Evolutionary conservation across 2,113 vertebrate species (phyloP), one percentile per base, ranked within the genome.

Genomic region (Neofelis nebulosa): DNA sequence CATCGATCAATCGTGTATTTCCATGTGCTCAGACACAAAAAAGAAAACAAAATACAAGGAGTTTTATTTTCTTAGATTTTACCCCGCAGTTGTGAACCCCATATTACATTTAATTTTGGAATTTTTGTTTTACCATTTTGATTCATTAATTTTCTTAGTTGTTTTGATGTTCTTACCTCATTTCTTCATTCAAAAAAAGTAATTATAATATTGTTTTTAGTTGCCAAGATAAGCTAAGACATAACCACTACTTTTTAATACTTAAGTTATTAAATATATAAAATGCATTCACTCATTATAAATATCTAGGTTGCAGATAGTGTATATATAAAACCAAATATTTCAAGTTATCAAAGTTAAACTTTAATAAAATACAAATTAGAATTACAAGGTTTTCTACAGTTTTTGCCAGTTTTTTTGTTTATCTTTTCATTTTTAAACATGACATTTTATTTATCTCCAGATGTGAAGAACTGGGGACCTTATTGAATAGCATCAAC

Each of bases 61-160:
- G 12, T 55, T 92, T 86, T 87, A 69, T 89, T 95, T 93, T 82
- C 84, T 95, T 86, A 68, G 80, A 73, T 66, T 82, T 95, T 63
- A 31, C 18, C 21, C n/a, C 76, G 63, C 14, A 65, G 65, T 63
- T 85, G 38, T 31, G 89, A 95, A 61, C 27, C 41, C n/a, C 31
- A 21, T 61, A 91, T 52, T 89, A 85, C 7, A 73, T 57, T 94
- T 92, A 79, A 79, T 84, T 89, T 96, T 71, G 57, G 18, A 50
- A 95, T 76, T 38, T 74, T 95, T 92, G n/a, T 82, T 73, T 93
- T 90, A 87, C 55, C 11, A 87, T 94, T 91, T 74, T 91, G 33
- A 76, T 48, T 87, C 31, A 68, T 76, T 73, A 52, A 50, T 94
- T 90, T 82, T 89, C 45, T n/a, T 84, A 33, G 23, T 65, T 95